Conservation (phyloP, 2,888 invertebrate genomes). For the Callimorpha dominula region DNA sequence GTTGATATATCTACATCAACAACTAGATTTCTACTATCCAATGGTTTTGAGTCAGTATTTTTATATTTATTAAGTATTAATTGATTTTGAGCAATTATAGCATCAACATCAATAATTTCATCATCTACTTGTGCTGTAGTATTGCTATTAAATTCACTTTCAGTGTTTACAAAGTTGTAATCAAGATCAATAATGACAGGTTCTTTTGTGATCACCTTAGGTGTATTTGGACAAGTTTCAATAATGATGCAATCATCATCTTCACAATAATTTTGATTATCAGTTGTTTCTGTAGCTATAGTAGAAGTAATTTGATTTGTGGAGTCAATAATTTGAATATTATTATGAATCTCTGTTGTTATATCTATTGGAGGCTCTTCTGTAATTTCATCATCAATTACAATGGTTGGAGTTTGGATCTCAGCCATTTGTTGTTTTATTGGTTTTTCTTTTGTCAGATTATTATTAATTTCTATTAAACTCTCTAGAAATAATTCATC, state of each 20-base stretch:
- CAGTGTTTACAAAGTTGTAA: slow-evolving; percentile 11
- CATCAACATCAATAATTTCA: slow-evolving; percentile 62
- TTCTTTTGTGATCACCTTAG: slow-evolving; percentile 3
- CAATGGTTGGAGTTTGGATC: slow-evolving; percentile 50
- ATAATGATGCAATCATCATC: slow-evolving; percentile 34
- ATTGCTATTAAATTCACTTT: not conserved
- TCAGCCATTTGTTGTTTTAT: slow-evolving; percentile 45
- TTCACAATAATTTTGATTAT: not conserved
- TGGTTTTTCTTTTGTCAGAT: slow-evolving; percentile 17
- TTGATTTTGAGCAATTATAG: slow-evolving; percentile 59
- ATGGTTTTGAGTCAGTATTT: slow-evolving; percentile 3
- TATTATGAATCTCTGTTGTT: not conserved
- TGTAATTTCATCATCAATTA: slow-evolving; percentile 33
- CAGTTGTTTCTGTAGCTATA: not conserved
- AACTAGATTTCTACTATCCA: slow-evolving; percentile 18
- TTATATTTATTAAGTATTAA: slow-evolving; percentile 43
- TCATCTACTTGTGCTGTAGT: not conserved
- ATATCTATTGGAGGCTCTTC: not conserved
- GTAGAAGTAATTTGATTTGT: not conserved
- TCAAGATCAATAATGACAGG: slow-evolving; percentile 48
- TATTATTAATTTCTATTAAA: slow-evolving; percentile 23
- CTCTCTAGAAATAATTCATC: slow-evolving; percentile 61
- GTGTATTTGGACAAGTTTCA: slow-evolving; percentile 13
- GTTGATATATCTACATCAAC: slow-evolving; percentile 30
- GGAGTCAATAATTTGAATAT: not conserved